Evolutionary conservation across 1,140 invertebrate species (phyloP), one percentile per base, ranked within the genome.

Genomic region (Grapholita molesta): DNA sequence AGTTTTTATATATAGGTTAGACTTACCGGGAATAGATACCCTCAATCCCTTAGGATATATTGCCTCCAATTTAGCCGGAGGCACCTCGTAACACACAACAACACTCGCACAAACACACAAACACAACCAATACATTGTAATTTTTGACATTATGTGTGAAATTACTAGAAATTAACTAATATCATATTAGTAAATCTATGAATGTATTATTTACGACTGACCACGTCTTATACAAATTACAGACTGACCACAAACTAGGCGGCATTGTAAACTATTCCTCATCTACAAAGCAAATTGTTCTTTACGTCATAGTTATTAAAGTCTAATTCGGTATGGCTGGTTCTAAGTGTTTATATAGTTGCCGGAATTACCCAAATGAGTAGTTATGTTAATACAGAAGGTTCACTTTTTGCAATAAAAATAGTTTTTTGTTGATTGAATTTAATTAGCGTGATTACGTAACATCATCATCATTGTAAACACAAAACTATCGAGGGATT

Each of bases 21-120:
- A 77, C 70, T 87, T 78, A 94, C 95, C 93, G 64, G 94, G 94
- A 72, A 95, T 92, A 1, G 94, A 95, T 1, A 95, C 94, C 38
- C 93, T 86, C 9, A 95, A 85, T 66, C 95, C 95, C 77, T 90
- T 92, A 0, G 94, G 94, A 76, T 92, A 90, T 18, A 94, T 92
- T 0, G 94, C 93, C 72, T 94, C 92, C 12, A 95, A 88, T 53
- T 78, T 92, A 0, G 93, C 93, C 1, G 81, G 75, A 0, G 94
- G 93, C 32, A 94, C 93, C 64, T 91, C 85, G 74, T 94, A 95
- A 68, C 79, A 76, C 6, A 64, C 24, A n/a, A 66, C 68, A 35
- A 53, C 66, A 66, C 67, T 55, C 18, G 67, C 55, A 75, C 38
- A 71, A 69, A 25, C 15, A 12, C 66, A n/a, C 7, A 70, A 61